Conservation (phyloP, 2,113 vertebrate species). For the Nipponia nippon region DNA sequence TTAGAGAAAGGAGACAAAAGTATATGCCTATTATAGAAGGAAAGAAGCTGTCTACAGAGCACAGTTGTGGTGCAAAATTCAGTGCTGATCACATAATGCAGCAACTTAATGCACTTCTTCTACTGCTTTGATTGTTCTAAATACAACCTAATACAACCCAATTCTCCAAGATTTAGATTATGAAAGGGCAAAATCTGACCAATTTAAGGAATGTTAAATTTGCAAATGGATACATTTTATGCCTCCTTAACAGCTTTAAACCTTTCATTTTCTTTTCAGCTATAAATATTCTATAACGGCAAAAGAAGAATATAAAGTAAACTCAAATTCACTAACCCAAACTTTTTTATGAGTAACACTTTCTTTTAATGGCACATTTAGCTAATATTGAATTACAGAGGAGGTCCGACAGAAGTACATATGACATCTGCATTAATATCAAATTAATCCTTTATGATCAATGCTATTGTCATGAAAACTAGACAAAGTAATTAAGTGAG, state of each 20-base stretch:
- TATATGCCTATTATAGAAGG: not conserved
- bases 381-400: constrained; percentile 24
- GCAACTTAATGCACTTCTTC: not conserved
- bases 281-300: constrained; percentile 17
- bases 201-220: constrained; percentile 15
- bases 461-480: not conserved
- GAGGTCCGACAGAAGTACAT: not conserved
- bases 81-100: not conserved
- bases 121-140: not conserved
- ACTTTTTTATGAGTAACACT: not conserved
- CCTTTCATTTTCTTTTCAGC: not conserved
- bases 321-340: not conserved
- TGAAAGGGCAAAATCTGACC: not conserved
- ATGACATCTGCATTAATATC: constrained; percentile 8
- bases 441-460: constrained; percentile 35
- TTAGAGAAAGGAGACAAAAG: not conserved
- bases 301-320: constrained; percentile 12
- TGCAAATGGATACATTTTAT: constrained; percentile 12
- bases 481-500: not conserved
- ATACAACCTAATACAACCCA: not conserved
- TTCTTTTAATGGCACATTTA: constrained; percentile 45
- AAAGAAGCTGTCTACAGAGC: not conserved
- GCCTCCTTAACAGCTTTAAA: constrained; percentile 17
- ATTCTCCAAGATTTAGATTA: not conserved
- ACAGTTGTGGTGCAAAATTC: not conserved